Evolutionary conservation across 1,140 invertebrate genomes (phyloP), one percentile per base, ranked within the genome.

Genomic region (Chrysomallon squamiferum): DNA sequence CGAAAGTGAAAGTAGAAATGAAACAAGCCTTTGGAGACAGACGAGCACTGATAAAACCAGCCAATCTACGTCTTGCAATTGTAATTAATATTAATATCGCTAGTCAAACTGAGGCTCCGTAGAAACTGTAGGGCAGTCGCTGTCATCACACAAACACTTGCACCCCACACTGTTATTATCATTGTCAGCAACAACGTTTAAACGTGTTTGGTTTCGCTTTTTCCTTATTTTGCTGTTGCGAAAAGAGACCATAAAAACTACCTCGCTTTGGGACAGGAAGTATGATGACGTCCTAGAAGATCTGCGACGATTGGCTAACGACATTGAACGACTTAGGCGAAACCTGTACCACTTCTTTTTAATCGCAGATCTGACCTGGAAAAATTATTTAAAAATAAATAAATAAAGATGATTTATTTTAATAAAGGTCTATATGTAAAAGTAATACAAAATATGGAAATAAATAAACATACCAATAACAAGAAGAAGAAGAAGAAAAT

Each of bases 271-370:
- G 18, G 75, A 77, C 15, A 78, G 65, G 47, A 77, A 72, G 50
- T 74, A 76, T 0, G 75, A 77, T 11, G 79, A 77, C 9, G 75
- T 79, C 45, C 77, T 52, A 32, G 77, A 79, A 38, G 72, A 73
- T 20, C 76, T 63, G 25, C 77, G 58, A 65, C 38, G 71, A 66
- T n/a, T 61, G 62, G 18, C 62, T 61, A 11, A 25, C 22, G 22
- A 27, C 29, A 71, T 59, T 25, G 71, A 70, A 22, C 73, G 68
- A 54, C 68, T 66, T 22, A 75, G 66, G n/a, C 62, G 74, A 64
- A 74, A 81, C 2, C 79, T 69, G 43, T 71, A 70, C 77, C 77
- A 81, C 47, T 81, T 81, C 68, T 76, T 78, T 60, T 67, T 75
- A 49, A 81, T 76, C 2, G 73, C 79, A 20, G 71, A 63, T 47